Base-by-base conservation (phyloP, 2,888 invertebrate genomes). In the Pristionchus arcanus region DNA sequence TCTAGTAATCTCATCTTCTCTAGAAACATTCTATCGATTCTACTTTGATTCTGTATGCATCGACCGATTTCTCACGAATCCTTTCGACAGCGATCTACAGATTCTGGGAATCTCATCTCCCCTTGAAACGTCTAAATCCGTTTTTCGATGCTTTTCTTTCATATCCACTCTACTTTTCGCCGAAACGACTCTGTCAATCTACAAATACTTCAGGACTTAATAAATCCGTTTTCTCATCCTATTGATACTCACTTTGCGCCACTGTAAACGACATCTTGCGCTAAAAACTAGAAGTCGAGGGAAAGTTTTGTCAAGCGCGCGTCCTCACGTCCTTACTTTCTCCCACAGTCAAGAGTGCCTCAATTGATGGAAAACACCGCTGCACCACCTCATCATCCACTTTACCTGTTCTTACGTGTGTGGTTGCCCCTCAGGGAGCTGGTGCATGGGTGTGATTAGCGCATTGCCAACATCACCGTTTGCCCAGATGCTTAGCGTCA, bases 401-500 rank as follows among this genome's bases (percentile, higher is more conserved):
- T 77, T 77, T 77, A 77, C 77, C 77, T 77, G 77, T 77, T 77
- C 77, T 74, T 77, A 25, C 49, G 7, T 16, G n/a, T 9, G 5
- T 49, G 42, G 37, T 74, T 37, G 34, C 37, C 34, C n/a, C 74
- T 42, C 77, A 25, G 77, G 77, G 77, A 37, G 74, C 28, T 19
- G 42, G 77, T 49, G 77, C 77, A 49, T 49, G 77, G n/a, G 77
- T 77, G 77, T 77, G 77, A 77, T 77, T 77, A 77, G 77, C 77
- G 42, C 37, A 42, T 77, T 77, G 77, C 77, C 77, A 77, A 71
- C 71, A 71, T 77, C 77, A 21, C 4, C 42, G 77, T 77, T 77
- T 77, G 77, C n/a, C 77, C 77, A 42, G 49, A 49, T 49, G 77
- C 77, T 77, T 77, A 77, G 49, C 77, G 25, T 25, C 42, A 42